phyloP scores from a whole-genome alignment of 2,888 invertebrate genomes.

The Pseudolycoriella hygida region DNA sequence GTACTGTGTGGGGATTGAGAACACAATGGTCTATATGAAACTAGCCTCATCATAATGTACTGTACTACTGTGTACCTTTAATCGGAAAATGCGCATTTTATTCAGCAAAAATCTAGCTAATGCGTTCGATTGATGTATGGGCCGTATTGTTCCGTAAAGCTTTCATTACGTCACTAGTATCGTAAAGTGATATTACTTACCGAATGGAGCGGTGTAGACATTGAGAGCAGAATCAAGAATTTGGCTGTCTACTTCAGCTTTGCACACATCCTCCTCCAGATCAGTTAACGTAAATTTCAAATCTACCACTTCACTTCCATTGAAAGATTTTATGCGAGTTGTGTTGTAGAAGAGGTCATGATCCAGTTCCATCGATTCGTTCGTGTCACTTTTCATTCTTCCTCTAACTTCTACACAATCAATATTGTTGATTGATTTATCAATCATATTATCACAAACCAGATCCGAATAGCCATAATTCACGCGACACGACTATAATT shows the following conservation, averaged over 20 bases:
- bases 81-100: no score
- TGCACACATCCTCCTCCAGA: slow-evolving; percentile 17
- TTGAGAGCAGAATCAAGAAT: slow-evolving; percentile 22
- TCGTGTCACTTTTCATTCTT: slow-evolving; percentile 7
- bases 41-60: no score
- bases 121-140: no score
- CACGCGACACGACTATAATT: slow-evolving; percentile 21
- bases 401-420: slow-evolving; percentile 20
- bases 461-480: slow-evolving; percentile 22
- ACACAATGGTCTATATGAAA: no score
- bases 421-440: slow-evolving; percentile 21
- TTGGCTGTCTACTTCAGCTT: slow-evolving; percentile 26
- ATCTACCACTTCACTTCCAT: not conserved
- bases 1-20: no score
- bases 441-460: slow-evolving; percentile 22
- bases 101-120: no score
- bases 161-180: no score
- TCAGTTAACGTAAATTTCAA: not conserved
- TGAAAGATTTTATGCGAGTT: not conserved
- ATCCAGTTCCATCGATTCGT: not conserved
- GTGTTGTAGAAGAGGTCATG: not conserved
- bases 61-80: no score
- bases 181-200: slow-evolving; percentile 14
- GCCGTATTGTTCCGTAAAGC: no score
- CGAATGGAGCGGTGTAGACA: slow-evolving; percentile 26